A percentile compares a stretch with the other conserved stretches of the same genome.
phyloP scores from a whole-genome alignment of 2,888 invertebrate species.

The Tromatobia lineatoria region DNA sequence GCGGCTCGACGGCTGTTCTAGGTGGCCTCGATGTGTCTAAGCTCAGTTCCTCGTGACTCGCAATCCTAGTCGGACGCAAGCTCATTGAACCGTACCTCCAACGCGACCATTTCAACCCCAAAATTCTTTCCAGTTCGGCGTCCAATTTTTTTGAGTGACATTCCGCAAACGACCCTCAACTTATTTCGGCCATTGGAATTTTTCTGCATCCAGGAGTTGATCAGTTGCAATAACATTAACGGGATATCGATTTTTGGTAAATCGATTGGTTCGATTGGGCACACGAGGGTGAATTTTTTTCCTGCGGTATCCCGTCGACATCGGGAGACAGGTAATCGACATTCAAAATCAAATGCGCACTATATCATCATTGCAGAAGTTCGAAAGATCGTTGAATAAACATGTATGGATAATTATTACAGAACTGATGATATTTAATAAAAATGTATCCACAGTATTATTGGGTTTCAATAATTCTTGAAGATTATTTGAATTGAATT shows the following conservation, averaged over 20 bases:
- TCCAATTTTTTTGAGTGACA: conserved; percentile 14
- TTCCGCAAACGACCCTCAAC: not conserved
- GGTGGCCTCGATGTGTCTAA: conserved; percentile 82
- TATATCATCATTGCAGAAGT: not conserved
- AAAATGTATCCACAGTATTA: too few relatives aligned
- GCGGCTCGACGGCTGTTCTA: conserved; percentile 76
- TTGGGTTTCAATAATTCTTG: too few relatives aligned
- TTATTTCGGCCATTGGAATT: not conserved
- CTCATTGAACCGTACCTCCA: conserved; percentile 68
- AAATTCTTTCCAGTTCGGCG: conserved; percentile 52
- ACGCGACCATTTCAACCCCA: conserved; percentile 48
- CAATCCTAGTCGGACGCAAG: conserved; percentile 79
- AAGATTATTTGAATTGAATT: too few relatives aligned
- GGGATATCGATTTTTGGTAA: conserved; percentile 10
- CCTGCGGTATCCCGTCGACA: conserved; percentile 9
- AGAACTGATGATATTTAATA: too few relatives aligned
- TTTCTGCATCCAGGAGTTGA: not conserved
- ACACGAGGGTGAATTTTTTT: conserved; percentile 34
- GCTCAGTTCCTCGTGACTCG: conserved; percentile 83
- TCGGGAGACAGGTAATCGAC: conserved; percentile 54
- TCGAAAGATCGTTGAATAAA: too few relatives aligned
- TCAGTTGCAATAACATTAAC: not conserved
- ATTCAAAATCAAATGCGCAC: conserved; percentile 8
- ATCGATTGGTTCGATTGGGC: conserved; percentile 39
- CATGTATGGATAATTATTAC: too few relatives aligned